phyloP scores from a whole-genome alignment of 2,888 invertebrate genomes.

The Catocala sponsa region DNA sequence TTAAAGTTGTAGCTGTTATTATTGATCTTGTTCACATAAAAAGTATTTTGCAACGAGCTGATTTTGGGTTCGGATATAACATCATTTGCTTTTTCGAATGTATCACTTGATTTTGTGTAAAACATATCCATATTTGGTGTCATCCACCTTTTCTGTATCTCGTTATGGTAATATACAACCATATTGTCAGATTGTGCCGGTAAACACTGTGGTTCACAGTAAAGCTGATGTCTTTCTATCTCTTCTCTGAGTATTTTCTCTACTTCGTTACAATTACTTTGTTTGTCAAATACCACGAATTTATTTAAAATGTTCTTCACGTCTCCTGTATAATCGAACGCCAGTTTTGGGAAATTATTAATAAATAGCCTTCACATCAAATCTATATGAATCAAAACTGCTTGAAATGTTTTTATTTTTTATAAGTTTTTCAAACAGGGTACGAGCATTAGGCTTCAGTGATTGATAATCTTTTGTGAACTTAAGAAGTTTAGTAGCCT shows the following conservation, averaged over 20 bases:
- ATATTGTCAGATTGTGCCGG: conserved; percentile 13
- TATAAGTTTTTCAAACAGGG: conserved; percentile 6
- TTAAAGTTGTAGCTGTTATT: conserved; percentile 1
- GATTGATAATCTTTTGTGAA: conserved; percentile 10
- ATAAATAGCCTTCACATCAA: not conserved
- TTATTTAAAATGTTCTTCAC: conserved; percentile 6
- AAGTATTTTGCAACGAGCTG: not conserved
- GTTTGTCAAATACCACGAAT: conserved; percentile 5
- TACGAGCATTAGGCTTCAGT: conserved; percentile 17
- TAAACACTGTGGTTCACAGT: not conserved
- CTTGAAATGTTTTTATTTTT: not conserved
- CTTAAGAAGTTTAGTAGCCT: conserved; percentile 15
- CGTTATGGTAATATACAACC: conserved; percentile 21
- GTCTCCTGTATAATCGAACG: conserved; percentile 5
- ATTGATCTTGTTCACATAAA: conserved; percentile 15
- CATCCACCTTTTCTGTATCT: conserved; percentile 15
- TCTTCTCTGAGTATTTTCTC: conserved; percentile 18
- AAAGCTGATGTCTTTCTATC: not conserved
- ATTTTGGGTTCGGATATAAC: not conserved
- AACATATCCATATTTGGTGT: conserved; percentile 1
- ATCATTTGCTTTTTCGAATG: not conserved
- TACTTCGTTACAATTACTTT: conserved; percentile 26
- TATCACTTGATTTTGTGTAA: conserved; percentile 10
- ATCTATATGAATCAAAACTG: conserved; percentile 4
- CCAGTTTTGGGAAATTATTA: conserved; percentile 6